These are phyloP conservation scores for Campoplex nolae DNA, from an alignment of 2,888 invertebrate species.

Conservation along the genomic window DNA sequence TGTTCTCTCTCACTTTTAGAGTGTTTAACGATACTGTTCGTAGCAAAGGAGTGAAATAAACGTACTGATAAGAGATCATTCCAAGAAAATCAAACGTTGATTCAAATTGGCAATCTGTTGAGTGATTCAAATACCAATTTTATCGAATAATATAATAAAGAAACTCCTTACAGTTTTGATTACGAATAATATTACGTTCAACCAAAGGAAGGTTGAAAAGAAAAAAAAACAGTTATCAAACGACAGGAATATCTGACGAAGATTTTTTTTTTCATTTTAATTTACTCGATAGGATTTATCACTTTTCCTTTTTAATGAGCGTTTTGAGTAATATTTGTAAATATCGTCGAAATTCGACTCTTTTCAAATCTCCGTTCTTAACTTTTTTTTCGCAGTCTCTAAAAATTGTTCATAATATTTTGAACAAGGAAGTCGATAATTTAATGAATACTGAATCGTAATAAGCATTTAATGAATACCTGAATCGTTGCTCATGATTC, in stretches of 20 bases:
- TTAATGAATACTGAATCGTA: constrained; percentile 19
- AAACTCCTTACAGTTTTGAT: not conserved
- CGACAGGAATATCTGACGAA: not conserved
- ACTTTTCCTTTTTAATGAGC: not conserved
- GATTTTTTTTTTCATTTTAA: not conserved
- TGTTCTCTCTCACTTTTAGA: not conserved
- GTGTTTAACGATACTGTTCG: not conserved
- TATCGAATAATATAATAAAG: not conserved
- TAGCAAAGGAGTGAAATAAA: not conserved
- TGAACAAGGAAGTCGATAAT: constrained; percentile 51
- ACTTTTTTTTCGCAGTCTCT: constrained; percentile 17
- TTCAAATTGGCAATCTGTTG: not conserved
- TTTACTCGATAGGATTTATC: not conserved
- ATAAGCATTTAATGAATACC: constrained; percentile 34
- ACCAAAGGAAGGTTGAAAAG: not conserved
- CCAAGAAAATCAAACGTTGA: not conserved
- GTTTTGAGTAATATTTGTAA: constrained; percentile 17
- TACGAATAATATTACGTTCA: not conserved
- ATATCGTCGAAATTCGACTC: constrained; percentile 9
- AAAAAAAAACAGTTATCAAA: not conserved
- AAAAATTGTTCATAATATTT: constrained; percentile 13
- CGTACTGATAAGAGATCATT: not conserved
- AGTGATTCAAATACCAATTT: not conserved
- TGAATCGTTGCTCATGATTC: constrained; percentile 14
- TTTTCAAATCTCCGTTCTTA: not conserved